Base-by-base conservation (phyloP, 1,140 invertebrate species). In the Pseudoatta argentina region DNA sequence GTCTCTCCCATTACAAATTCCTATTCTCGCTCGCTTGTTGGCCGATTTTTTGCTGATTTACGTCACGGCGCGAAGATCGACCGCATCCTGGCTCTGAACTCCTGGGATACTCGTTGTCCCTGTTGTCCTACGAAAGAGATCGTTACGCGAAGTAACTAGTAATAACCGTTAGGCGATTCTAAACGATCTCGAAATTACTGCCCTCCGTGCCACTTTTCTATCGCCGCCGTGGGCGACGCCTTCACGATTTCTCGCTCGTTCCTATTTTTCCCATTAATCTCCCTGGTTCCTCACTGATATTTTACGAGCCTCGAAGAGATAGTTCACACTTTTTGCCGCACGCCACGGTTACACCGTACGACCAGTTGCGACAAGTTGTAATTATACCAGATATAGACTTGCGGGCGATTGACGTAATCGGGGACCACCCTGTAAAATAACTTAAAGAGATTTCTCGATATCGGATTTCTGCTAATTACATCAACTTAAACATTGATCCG, bases 261-360 rank as follows among this genome's bases (percentile, higher is more conserved):
- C 87, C 59, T 77, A 86, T 89, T 89, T 89, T 89, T 66, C 55
- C 87, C 88, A 89, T 88, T 88, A 89, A 89, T 86, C 85, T 82
- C 79, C 51, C 51, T 83, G 57, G 44, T 73, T 71, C 55, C 57
- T 64, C 48, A 14, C 64, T 57, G 55, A 66, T 57, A 77, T 66
- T 89, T 89, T 88, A 89, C 55, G 87, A 86, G 71, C 76, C 64
- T 51, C 76, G 63, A 63, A 75, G 75, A 76, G 76, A 81, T 79
- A 55, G 64, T 86, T 88, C 87, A 85, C 83, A 55, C 61, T 89
- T 88, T 88, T 88, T 89, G 87, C 72, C 3, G 8, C 72, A 55
- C 24, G 18, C 24, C 67, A 51, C 67, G 66, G 5, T 51, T 6
- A 24, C 24, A 18, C 24, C 63, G 44, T 39, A 71, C 85, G 53